Conservation (phyloP, 2,797 vertebrate species). For the Dromococcyx pavoninus region DNA sequence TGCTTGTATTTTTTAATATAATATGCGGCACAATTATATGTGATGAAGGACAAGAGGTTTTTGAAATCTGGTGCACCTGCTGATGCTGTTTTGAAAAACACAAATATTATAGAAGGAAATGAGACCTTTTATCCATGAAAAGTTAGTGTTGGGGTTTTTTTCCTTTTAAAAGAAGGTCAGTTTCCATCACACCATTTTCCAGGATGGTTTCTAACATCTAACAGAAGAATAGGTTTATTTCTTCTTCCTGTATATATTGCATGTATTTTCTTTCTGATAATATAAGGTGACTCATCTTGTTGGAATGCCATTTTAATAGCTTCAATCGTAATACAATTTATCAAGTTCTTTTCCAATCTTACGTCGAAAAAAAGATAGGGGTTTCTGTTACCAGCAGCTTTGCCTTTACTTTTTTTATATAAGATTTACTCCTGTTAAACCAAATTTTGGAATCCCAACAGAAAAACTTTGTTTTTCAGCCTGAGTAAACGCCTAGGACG, state of each 20-base stretch:
- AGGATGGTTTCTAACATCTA: conserved; percentile 28
- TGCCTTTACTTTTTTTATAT: background rate
- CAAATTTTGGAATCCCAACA: background rate
- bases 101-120: conserved; percentile 63
- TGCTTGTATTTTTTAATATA: conserved; percentile 75
- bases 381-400: background rate
- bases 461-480: background rate
- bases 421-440: background rate
- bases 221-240: background rate
- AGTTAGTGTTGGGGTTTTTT: background rate
- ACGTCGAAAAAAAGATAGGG: background rate
- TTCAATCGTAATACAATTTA: background rate
- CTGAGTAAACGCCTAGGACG: background rate
- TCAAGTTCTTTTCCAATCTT: background rate
- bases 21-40: conserved; percentile 70
- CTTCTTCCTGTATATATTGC: background rate
- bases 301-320: conserved; percentile 41
- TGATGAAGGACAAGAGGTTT: conserved; percentile 77
- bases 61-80: conserved; percentile 74
- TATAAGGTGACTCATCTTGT: background rate
- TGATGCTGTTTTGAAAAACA: conserved; percentile 71
- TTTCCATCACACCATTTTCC: background rate
- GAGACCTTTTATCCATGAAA: conserved; percentile 57
- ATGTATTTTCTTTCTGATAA: background rate
- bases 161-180: conserved; percentile 23